A percentile compares a stretch with the other conserved stretches of the same genome.
Conservation (phyloP, 2,797 vertebrate genomes). For the Eospalax fontanierii region DNA sequence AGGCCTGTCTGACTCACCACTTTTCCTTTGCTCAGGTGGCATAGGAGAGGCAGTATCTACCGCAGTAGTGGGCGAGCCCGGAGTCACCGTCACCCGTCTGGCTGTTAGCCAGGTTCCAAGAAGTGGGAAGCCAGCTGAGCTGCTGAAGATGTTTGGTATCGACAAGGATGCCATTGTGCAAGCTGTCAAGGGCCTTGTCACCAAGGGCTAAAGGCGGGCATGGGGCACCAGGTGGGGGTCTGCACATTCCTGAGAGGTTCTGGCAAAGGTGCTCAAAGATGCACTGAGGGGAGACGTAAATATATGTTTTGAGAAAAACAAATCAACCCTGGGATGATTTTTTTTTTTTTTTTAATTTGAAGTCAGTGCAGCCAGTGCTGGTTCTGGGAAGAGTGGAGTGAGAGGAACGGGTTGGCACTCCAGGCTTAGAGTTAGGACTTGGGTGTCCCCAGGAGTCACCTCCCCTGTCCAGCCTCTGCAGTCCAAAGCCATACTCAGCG, state of each 20-base stretch:
- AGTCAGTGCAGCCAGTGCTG: not conserved
- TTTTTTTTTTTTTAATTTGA: slow-evolving; percentile 11
- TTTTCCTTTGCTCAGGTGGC: slow-evolving; percentile 89
- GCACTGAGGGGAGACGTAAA: slow-evolving; percentile 44
- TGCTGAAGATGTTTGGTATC: slow-evolving; percentile 94
- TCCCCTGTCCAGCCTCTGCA: not conserved
- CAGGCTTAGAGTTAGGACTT: not conserved
- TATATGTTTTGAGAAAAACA: slow-evolving; percentile 81
- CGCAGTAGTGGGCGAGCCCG: slow-evolving; percentile 89
- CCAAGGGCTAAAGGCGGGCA: slow-evolving; percentile 87
- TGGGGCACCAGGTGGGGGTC: slow-evolving; percentile 76
- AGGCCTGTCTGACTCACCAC: fast-evolving
- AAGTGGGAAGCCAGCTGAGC: slow-evolving; percentile 92
- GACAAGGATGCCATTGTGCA: slow-evolving; percentile 92
- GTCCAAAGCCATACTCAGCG: too few species aligned
- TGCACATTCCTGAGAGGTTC: slow-evolving; percentile 46
- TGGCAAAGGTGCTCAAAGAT: slow-evolving; percentile 61
- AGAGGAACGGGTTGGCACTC: fast-evolving
- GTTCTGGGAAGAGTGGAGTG: not conserved
- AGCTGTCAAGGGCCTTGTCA: slow-evolving; percentile 89
- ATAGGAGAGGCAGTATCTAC: slow-evolving; percentile 92
- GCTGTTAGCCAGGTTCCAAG: slow-evolving; percentile 92
- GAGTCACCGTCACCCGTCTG: slow-evolving; percentile 90
- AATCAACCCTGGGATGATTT: not conserved
- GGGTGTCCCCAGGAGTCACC: not conserved